Evolutionary conservation across 2,113 vertebrate species (phyloP), one percentile per base, ranked within the genome.

Genomic region (Ploceus nigricollis): DNA sequence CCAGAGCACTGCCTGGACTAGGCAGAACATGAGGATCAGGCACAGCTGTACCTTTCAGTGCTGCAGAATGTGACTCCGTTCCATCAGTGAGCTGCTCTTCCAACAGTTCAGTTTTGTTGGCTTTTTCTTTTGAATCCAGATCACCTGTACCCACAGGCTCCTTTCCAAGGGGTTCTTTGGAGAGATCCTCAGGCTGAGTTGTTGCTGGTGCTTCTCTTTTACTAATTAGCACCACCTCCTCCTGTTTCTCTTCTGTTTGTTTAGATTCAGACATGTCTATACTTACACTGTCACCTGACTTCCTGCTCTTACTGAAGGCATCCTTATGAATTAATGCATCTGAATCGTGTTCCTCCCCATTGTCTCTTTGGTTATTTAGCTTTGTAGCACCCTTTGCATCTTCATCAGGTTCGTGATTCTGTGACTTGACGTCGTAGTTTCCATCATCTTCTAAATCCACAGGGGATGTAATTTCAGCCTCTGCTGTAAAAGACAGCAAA

Each of bases 401-500:
- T 54, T 94, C 71, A 60, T 84, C 39, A 15, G 27, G 13, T 54
- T 83, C 57, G 5, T 90, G 89, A 40, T 93, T 79, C 61, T 94
- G 82, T 54, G 87, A 75, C 70, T 95, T 73, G 31, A 70, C 7
- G 3, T 71, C 75, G 54, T 78, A 11, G 4, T 78, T 88, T 91
- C 78, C 80, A 40, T 92, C 95, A 35, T 35, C 56, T 13, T 91
- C 76, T 44, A 82, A 47, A 37, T 91, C 51, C 8, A 4, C 42
- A 31, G 54, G 89, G 7, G 61, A 71, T 42, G 50, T 21, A 35
- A 9, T 30, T 60, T 94, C 75, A 69, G 96, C 85, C 30, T 93
- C 87, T 77, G 89, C 76, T 3, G 15, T 69, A 61, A 98, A 98
- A 47, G 98, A 92, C 30, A 99, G 97, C 80, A 98, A 90, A 25